phyloP scores from a whole-genome alignment of 2,888 invertebrate genomes.

The Schizotus pectinicornis region DNA sequence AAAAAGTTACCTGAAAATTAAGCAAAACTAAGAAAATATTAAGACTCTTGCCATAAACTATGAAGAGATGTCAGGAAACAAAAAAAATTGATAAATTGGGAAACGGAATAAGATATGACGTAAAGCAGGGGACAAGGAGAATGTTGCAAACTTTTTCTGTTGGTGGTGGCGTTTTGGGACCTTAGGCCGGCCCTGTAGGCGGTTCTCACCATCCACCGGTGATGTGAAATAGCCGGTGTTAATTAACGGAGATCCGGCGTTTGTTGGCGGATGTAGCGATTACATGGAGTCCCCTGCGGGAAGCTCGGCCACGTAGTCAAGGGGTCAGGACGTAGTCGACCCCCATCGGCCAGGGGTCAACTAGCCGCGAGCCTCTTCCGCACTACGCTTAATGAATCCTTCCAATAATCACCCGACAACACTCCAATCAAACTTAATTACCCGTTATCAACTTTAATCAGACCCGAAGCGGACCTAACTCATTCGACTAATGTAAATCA shows the following conservation, averaged over 20 bases:
- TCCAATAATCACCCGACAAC: background rate
- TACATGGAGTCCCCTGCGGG: slow-evolving; percentile 42
- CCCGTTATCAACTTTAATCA: too few relatives aligned
- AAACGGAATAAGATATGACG: too few relatives aligned
- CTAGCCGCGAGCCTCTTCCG: slow-evolving; percentile 46
- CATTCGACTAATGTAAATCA: too few relatives aligned
- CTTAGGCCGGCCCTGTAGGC: background rate
- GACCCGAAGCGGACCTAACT: too few relatives aligned
- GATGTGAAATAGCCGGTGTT: slow-evolving; percentile 41
- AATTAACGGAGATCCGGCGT: slow-evolving; percentile 51
- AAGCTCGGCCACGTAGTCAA: slow-evolving; percentile 22
- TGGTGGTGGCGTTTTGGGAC: background rate
- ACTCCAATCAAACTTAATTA: too few relatives aligned
- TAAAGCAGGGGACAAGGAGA: too few relatives aligned
- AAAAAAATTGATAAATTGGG: too few relatives aligned
- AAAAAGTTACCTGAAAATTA: too few relatives aligned
- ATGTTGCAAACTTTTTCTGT: too few relatives aligned
- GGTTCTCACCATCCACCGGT: slow-evolving; percentile 31
- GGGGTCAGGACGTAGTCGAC: slow-evolving; percentile 9
- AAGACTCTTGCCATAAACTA: too few relatives aligned
- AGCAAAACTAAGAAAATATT: too few relatives aligned
- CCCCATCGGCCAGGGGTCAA: slow-evolving; percentile 53
- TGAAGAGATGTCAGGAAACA: too few relatives aligned
- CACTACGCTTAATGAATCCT: slow-evolving; percentile 48
- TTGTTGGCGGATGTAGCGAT: slow-evolving; percentile 51